A percentile compares a stretch with the other conserved stretches of the same genome.
phyloP scores from a whole-genome alignment of 2,113 vertebrate genomes.

The Cranoglanis bouderius region DNA sequence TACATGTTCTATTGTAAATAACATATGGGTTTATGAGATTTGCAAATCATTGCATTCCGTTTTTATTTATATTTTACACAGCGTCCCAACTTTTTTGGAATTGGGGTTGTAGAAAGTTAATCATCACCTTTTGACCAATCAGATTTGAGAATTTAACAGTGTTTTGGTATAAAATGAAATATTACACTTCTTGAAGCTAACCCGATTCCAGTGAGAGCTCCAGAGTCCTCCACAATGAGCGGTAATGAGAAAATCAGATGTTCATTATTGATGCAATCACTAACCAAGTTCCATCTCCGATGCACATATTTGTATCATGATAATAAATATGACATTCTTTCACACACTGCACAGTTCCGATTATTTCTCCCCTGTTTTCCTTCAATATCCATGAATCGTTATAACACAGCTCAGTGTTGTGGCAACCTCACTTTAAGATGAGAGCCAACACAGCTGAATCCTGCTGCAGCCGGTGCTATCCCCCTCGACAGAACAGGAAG shows the following conservation, averaged over 20 bases:
- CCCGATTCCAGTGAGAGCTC: background rate
- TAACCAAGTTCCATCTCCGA: background rate
- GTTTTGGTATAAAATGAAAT: background rate
- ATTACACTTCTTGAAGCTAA: background rate
- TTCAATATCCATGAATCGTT: conserved; percentile 23
- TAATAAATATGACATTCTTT: background rate
- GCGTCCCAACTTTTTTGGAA: no score
- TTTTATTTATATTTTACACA: no score
- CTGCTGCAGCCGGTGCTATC: conserved; percentile 52
- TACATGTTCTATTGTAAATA: no score
- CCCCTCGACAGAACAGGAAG: conserved; percentile 63
- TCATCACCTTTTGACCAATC: background rate
- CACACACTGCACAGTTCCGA: background rate
- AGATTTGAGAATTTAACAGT: background rate
- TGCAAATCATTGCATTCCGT: no score
- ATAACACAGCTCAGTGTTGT: conserved; percentile 39
- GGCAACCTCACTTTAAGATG: background rate
- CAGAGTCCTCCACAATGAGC: background rate
- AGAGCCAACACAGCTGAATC: conserved; percentile 52
- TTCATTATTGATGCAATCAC: conserved; percentile 1
- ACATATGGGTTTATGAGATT: no score
- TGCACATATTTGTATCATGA: conserved; percentile 17
- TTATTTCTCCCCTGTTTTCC: conserved; percentile 13
- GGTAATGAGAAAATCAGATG: conserved; percentile 24
- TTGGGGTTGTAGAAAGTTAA: background rate